Evolutionary conservation across 2,113 vertebrate genomes (phyloP), one percentile per base, ranked within the genome.

Genomic region (Piaya cayana): DNA sequence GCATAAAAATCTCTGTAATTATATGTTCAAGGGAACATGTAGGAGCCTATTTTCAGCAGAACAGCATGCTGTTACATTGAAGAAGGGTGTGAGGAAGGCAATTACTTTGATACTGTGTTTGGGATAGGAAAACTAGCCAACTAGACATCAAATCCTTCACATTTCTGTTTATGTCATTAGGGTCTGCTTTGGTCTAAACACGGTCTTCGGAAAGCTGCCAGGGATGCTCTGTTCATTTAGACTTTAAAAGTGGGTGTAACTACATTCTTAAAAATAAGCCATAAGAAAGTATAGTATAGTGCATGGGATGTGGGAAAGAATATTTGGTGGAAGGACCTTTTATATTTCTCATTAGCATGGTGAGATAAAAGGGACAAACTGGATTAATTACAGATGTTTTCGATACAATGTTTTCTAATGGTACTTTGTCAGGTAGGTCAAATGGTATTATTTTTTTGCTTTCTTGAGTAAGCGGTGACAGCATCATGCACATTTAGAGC

Each of bases 81-180:
- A 75, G 68, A 86, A 69, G 84, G 58, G 64, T 89, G 76, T 12
- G 16, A 95, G 68, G 76, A 86, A 93, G 63, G 50, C 68, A 81
- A 70, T 85, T 88, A 79, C 67, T 90, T 76, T 65, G 93, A 69
- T 92, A 63, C 60, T 77, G 70, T 79, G 52, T 71, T 96, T 90
- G 79, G 56, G 78, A 72, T 64, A 56, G 81, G 85, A 95, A 67
- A 71, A 67, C 64, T 64, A 84, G 90, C 64, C 69, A 83, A 7
- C 19, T 81, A 76, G 83, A 76, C 76, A 71, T 47, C 49, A 86
- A 64, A 72, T 62, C 88, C 49, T 59, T 53, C 80, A 67, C 69
- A 50, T 78, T 88, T 86, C 86, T 95, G 83, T 94, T 93, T 84
- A 75, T 93, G 86, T 62, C 86, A 69, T 96, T 52, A 76, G 58